A percentile compares a stretch with the other conserved stretches of the same genome.
phyloP scores from a whole-genome alignment of 2,888 invertebrate species.

The Xestia sexstrigata region DNA sequence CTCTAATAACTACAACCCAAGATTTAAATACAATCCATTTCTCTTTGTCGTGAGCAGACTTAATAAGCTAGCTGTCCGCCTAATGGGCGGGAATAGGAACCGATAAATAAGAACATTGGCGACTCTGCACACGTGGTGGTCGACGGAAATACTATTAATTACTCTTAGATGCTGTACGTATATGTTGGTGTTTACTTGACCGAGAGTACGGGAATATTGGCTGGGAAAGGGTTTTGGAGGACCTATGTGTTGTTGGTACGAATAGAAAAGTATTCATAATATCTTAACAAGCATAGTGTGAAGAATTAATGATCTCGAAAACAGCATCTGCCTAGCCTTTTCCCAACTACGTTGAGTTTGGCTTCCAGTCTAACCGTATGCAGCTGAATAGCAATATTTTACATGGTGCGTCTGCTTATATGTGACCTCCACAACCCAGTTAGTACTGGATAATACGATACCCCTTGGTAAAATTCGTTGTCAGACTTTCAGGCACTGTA shows the following conservation, averaged over 20 bases:
- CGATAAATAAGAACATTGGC: conserved; percentile 87
- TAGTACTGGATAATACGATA: too few species aligned
- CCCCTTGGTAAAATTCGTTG: too few species aligned
- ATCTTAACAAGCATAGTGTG: not conserved
- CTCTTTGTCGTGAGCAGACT: conserved; percentile 75
- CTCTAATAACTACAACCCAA: conserved; percentile 44
- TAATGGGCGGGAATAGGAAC: conserved; percentile 82
- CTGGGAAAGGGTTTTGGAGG: not conserved
- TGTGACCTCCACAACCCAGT: too few species aligned
- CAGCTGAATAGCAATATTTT: too few species aligned
- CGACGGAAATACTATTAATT: conserved; percentile 81
- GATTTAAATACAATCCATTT: conserved; percentile 75
- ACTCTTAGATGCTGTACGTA: conserved; percentile 65
- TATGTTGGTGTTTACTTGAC: conserved; percentile 69
- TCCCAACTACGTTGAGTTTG: too few species aligned
- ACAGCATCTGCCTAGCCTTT: not conserved
- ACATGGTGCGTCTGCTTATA: too few species aligned
- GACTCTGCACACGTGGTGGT: conserved; percentile 77
- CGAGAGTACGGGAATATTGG: conserved; percentile 48
- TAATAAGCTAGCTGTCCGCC: conserved; percentile 77
- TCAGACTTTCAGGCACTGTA: too few species aligned
- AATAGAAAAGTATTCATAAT: not conserved
- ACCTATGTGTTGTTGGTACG: not conserved
- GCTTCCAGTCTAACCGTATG: too few species aligned
- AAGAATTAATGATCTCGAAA: not conserved